Evolutionary conservation across 35 echinoderm and acorn worm species (phyloP), one percentile per base, ranked within the genome.

Genomic region (Anneissia japonica): DNA sequence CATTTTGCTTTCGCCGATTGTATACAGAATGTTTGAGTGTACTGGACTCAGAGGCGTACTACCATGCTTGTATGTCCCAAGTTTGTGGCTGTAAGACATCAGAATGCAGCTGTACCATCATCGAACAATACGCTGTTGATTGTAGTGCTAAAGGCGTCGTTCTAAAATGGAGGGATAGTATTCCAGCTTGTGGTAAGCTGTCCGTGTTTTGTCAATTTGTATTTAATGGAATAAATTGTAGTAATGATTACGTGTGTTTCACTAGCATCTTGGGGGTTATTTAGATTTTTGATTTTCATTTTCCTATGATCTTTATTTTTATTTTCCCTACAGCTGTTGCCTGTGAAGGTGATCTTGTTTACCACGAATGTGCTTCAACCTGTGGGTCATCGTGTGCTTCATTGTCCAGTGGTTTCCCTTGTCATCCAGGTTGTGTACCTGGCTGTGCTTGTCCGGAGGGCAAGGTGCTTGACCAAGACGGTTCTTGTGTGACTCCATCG

Each of bases 371-470:
- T 39, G 79, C 34, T 39, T 39, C 79, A 14, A 39, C 38, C 35
- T 81, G 79, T 40, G 4, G 11, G 21, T 26, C 37, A 81, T 81
- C 79, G 13, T 81, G 79, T 39, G 36, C n/a, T 5, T 37, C 79
- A 0, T 38, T 81, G 28, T 30, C 34, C 9, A 38, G 35, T 40
- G 79, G 36, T 0, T 30, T 30, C 9, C 79, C 79, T 26, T 81
- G 79, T 40, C 35, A 81, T 17, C 6, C 2, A 6, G 79, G 38
- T 6, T 81, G 79, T 39, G 79, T 81, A 9, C 79, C 79, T 39
- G 79, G 79, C 17, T 81, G 79, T 81, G 40, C 35, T 0, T 81
- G 79, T 39, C 79, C 79, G 16, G 9, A 37, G 35, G 79, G 79
- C 37, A 30, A 39, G 35, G 79, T 81, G 13, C 35, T 26, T 26